Base-by-base conservation (phyloP, 1,140 invertebrate species). In the Diabrotica virgifera region DNA sequence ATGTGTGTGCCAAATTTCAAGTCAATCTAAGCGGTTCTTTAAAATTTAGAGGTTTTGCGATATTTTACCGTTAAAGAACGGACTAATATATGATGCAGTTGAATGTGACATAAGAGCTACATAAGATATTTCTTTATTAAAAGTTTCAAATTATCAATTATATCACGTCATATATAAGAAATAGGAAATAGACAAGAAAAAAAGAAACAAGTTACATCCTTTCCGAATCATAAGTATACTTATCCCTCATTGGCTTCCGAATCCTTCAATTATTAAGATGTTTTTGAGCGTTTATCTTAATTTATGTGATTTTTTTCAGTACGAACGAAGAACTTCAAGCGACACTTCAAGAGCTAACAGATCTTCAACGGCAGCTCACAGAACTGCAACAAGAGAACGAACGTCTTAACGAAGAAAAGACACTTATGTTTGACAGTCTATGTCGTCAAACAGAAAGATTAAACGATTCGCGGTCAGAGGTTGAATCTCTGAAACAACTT, bases 261-360 rank as follows among this genome's bases (percentile, higher is more conserved):
- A 24, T 24, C 24, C 1, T 24, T 24, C 24, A 24, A 24, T 24
- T 24, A 4, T 24, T 24, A 24, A 24, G 24, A 24, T 24, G 24
- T 24, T 24, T 2, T 24, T 1, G 24, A 24, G 1, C 4, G 24
- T 24, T 24, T 24, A 24, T 24, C 24, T 24, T 24, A 24, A 24
- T 55, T 52, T 59, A 40, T 59, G 61, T 68, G 52, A 40, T 58
- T 55, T 50, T 40, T 76, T 86, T 82, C 70, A 89, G 90, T 57
- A 97, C 95, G n/a, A 95, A 93, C 77, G 95, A 97, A 81, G 95
- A 97, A 80, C 82, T 97, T 0, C 94, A 97, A 81, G 95, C 95
- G 0, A 97, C 95, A 0, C 82, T 97, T 52, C 94, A 96, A 72
- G 95, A 97, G 80, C 80, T 97, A 60, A 90, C 92, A 40, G 95